Evolutionary conservation across 2,888 invertebrate genomes (phyloP).

Genomic region (Cantharis flavilabris): DNA sequence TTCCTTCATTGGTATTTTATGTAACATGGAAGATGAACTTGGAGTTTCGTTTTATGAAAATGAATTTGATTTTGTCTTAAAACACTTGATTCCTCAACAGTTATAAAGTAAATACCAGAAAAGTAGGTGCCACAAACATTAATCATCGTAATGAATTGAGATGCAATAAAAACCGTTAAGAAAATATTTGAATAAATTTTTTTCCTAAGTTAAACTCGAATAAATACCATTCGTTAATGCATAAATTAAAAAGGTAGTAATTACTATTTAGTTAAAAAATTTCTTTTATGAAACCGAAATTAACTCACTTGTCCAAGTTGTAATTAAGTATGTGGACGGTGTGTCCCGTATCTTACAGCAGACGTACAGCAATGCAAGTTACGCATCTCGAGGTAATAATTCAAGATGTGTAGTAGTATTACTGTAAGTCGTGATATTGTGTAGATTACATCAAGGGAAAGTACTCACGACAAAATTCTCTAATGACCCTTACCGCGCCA

Average conservation of each 20-base stretch:
- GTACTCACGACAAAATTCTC: conserved; percentile 21
- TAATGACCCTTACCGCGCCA: conserved; percentile 18
- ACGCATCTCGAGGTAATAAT: conserved; percentile 20
- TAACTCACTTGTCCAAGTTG: not conserved
- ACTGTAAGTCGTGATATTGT: conserved; percentile 17
- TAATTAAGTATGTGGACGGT: not conserved
- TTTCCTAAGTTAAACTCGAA: not conserved
- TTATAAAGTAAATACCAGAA: not conserved
- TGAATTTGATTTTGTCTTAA: not conserved
- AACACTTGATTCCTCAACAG: not conserved
- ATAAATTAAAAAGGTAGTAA: not conserved
- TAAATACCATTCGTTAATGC: not conserved
- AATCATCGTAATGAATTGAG: not conserved
- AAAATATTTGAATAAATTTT: not conserved
- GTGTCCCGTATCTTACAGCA: conserved; percentile 11
- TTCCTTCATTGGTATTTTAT: not conserved
- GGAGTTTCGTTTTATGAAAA: not conserved
- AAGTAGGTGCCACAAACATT: not conserved
- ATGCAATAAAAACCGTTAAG: not conserved
- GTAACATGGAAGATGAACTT: not conserved
- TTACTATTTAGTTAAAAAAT: not conserved
- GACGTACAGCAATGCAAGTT: conserved; percentile 20
- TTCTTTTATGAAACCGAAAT: not conserved
- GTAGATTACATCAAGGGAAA: conserved; percentile 23
- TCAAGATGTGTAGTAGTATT: conserved; percentile 16